Conservation (phyloP, 1,140 invertebrate genomes). For the Neomicropteryx cornuta region DNA sequence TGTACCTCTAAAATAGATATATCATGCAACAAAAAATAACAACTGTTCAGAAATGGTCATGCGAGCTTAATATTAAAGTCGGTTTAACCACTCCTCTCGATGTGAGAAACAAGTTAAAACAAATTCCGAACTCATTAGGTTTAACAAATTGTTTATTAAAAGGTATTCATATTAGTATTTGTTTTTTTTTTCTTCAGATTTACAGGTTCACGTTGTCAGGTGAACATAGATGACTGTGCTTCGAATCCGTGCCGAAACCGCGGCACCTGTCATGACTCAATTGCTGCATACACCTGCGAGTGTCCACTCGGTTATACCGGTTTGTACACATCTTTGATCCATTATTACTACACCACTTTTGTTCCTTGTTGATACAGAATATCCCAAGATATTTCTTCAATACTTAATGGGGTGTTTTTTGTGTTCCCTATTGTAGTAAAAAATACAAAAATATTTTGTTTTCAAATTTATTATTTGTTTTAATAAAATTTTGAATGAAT, state of each 20-base stretch:
- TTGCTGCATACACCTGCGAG: slow-evolving; percentile 74
- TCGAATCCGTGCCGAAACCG: slow-evolving; percentile 76
- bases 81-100: too few relatives aligned
- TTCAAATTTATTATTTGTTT: slow-evolving; percentile 4
- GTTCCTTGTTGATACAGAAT: not conserved
- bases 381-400: not conserved
- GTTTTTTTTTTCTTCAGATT: slow-evolving; percentile 41
- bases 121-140: too few relatives aligned
- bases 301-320: slow-evolving; percentile 81
- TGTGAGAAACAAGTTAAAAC: too few relatives aligned
- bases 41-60: too few relatives aligned
- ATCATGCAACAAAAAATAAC: too few relatives aligned
- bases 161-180: too few relatives aligned
- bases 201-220: slow-evolving; percentile 73
- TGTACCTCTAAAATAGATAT: too few relatives aligned
- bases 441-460: not conserved
- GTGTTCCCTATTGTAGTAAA: too few relatives aligned
- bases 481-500: slow-evolving; percentile 4
- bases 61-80: too few relatives aligned
- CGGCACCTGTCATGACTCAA: slow-evolving; percentile 76
- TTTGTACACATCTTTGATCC: too few relatives aligned
- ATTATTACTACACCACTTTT: not conserved
- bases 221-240: slow-evolving; percentile 84
- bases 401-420: too few relatives aligned
- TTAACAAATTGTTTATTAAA: too few relatives aligned